Evolutionary conservation across 1,140 invertebrate species (phyloP).

Genomic region (Anagrus nilaparvatae): DNA sequence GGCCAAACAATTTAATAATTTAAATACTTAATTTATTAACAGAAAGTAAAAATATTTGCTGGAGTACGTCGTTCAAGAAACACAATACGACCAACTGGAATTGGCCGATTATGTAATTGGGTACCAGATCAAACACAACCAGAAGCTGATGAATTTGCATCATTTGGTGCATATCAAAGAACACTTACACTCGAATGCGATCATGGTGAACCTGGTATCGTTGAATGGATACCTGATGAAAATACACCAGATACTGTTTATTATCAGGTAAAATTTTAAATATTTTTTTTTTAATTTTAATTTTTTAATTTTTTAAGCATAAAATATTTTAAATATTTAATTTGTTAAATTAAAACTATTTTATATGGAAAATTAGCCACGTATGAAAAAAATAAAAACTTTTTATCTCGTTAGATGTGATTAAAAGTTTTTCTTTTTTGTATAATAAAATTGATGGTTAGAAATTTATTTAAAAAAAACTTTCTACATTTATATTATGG

Average conservation of each 20-base stretch:
- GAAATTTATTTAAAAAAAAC: no score
- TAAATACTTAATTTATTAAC: slow-evolving; percentile 12
- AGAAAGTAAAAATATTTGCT: slow-evolving; percentile 74
- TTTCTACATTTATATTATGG: no score
- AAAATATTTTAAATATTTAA: no score
- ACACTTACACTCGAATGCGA: slow-evolving; percentile 74
- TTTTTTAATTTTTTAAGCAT: no score
- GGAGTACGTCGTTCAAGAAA: slow-evolving; percentile 61
- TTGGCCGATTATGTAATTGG: slow-evolving; percentile 80
- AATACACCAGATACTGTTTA: slow-evolving; percentile 85
- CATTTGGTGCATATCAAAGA: slow-evolving; percentile 82
- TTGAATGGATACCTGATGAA: slow-evolving; percentile 79
- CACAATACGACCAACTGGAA: slow-evolving; percentile 56
- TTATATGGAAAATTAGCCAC: no score
- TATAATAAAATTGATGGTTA: no score
- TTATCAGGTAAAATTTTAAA: slow-evolving; percentile 60
- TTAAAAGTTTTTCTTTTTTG: no score
- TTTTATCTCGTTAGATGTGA: no score
- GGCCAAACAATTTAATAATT: background rate
- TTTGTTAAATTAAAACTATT: no score
- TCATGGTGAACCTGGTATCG: slow-evolving; percentile 68
- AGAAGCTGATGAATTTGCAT: slow-evolving; percentile 66
- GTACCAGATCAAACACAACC: slow-evolving; percentile 60
- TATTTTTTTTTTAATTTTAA: no score
- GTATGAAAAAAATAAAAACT: no score